These are phyloP conservation scores for Beaufortia kweichowensis DNA, from an alignment of 2,113 vertebrate species.

Conservation along the genomic window DNA sequence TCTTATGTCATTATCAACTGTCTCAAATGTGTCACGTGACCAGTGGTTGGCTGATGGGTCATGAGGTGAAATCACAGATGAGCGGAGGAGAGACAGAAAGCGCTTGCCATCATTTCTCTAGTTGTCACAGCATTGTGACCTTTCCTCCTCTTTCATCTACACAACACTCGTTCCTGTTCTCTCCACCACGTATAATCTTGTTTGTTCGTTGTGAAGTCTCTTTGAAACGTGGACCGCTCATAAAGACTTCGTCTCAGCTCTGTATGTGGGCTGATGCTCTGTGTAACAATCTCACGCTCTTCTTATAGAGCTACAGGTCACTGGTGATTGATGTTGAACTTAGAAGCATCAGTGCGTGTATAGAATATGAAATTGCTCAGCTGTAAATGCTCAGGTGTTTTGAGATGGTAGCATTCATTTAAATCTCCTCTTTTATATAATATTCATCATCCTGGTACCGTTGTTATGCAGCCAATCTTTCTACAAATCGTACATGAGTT, in stretches of 20 bases:
- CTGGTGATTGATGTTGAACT: constrained; percentile 36
- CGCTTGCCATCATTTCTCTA: background rate
- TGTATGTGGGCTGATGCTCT: constrained; percentile 1
- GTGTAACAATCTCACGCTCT: constrained; percentile 6
- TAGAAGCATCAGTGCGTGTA: constrained; percentile 10
- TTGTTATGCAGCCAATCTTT: background rate
- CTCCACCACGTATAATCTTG: background rate
- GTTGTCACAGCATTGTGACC: background rate
- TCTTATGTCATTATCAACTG: constrained; percentile 28
- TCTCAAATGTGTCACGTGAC: background rate
- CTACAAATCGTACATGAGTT: background rate
- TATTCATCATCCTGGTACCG: background rate
- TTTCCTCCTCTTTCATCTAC: background rate
- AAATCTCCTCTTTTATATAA: background rate
- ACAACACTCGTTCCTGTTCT: background rate
- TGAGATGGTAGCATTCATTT: background rate
- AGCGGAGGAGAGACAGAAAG: background rate
- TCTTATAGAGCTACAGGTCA: constrained; percentile 6
- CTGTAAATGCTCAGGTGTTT: constrained; percentile 14
- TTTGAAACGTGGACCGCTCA: background rate
- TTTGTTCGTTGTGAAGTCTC: background rate
- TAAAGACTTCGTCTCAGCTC: background rate
- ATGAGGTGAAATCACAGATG: constrained; percentile 2
- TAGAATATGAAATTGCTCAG: constrained; percentile 22
- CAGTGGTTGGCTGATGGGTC: background rate